Percentiles rank a stretch among this genome's conserved stretches.
phyloP scores from a whole-genome alignment of 2,888 invertebrate genomes.

The Thyatira batis region DNA sequence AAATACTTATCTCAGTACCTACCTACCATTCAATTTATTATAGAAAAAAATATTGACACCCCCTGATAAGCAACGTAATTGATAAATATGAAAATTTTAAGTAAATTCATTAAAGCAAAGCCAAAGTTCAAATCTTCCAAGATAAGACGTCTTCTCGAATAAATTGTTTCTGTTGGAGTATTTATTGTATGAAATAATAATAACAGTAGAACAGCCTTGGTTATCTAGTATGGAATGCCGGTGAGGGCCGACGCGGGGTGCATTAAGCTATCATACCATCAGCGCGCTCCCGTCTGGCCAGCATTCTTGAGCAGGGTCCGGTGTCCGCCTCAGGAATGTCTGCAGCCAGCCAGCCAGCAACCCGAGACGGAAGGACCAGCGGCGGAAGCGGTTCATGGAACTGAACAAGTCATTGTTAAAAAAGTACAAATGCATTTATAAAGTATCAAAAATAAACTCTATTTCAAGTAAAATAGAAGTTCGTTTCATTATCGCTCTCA shows the following conservation, averaged over 20 bases:
- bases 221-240: conserved; percentile 57
- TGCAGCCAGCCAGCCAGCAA: conserved; percentile 74
- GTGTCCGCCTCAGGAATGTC: conserved; percentile 73
- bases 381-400: conserved; percentile 81
- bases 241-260: conserved; percentile 48
- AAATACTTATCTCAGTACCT: conserved; percentile 28
- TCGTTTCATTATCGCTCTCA: conserved; percentile 15
- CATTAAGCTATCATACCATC: conserved; percentile 74
- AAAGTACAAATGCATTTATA: conserved; percentile 30
- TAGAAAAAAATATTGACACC: conserved; percentile 22
- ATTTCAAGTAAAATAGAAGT: conserved; percentile 17
- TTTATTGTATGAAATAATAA: conserved; percentile 1
- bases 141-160: not conserved
- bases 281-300: conserved; percentile 62
- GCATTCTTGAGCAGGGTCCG: conserved; percentile 71
- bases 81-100: not conserved
- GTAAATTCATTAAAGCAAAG: not conserved
- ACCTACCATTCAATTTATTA: no score
- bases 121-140: not conserved
- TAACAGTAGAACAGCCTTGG: conserved; percentile 48
- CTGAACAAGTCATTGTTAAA: conserved; percentile 33
- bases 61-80: not conserved
- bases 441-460: conserved; percentile 29
- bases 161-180: not conserved
- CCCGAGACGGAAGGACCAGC: conserved; percentile 80